These are phyloP conservation scores for Euplagia quadripunctaria DNA, from an alignment of 2,888 invertebrate species.

Conservation along the genomic window DNA sequence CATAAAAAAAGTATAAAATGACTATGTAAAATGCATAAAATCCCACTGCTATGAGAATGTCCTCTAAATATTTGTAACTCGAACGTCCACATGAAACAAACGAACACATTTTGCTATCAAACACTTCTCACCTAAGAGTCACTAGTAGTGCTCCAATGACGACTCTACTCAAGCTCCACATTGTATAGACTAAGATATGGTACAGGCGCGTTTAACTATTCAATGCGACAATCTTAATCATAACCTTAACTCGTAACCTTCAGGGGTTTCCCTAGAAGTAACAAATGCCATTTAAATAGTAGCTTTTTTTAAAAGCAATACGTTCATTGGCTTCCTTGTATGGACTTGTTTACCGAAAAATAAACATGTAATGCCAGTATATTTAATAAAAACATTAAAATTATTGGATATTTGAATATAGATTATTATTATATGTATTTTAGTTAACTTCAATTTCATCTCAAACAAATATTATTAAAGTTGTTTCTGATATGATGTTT, in stretches of 20 bases:
- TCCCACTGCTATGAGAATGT: not conserved
- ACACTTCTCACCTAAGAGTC: slow-evolving; percentile 71
- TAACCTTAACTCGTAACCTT: slow-evolving; percentile 66
- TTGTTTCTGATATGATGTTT: no score
- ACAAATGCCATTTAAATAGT: slow-evolving; percentile 37
- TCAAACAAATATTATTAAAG: no score
- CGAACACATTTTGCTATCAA: slow-evolving; percentile 7
- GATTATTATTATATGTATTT: not conserved
- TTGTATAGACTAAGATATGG: slow-evolving; percentile 77
- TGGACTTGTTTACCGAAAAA: not conserved
- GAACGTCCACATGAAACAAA: not conserved
- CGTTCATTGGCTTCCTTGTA: slow-evolving; percentile 17
- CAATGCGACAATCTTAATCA: slow-evolving; percentile 64
- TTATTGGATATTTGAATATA: no score
- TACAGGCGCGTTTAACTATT: slow-evolving; percentile 61
- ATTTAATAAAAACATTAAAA: no score
- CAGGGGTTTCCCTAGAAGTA: slow-evolving; percentile 63
- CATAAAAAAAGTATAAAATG: not conserved
- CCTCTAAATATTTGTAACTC: not conserved
- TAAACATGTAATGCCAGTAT: not conserved
- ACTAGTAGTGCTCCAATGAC: slow-evolving; percentile 72
- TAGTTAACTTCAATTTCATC: no score
- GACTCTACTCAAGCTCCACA: slow-evolving; percentile 82
- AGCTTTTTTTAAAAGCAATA: slow-evolving; percentile 30
- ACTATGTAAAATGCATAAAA: not conserved